phyloP scores from a whole-genome alignment of 2,113 vertebrate species.

The Megaceryle torquata region DNA sequence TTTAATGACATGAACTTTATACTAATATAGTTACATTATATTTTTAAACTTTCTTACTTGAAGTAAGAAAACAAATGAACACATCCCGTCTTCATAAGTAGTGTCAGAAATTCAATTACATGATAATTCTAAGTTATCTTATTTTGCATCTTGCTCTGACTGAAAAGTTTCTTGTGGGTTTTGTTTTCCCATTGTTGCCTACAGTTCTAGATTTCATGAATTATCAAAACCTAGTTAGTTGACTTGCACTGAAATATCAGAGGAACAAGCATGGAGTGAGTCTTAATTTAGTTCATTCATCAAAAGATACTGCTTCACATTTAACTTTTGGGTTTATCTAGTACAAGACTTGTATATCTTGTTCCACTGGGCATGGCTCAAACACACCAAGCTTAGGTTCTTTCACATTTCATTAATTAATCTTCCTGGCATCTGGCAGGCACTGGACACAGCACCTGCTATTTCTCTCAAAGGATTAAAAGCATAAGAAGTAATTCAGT shows the following conservation, averaged over 20 bases:
- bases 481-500: not conserved
- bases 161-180: not conserved
- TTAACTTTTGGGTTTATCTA: not conserved
- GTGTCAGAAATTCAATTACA: not conserved
- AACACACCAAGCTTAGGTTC: not conserved
- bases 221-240: not conserved
- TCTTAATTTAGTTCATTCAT: not conserved
- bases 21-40: not conserved
- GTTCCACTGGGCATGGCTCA: not conserved
- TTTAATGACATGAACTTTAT: not conserved
- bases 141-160: not conserved
- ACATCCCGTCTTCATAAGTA: not conserved
- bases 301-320: not conserved
- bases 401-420: not conserved
- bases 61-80: not conserved
- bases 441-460: not conserved
- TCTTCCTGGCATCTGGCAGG: not conserved
- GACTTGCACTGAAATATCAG: not conserved
- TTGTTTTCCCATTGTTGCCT: not conserved
- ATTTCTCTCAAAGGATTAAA: not conserved
- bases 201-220: not conserved
- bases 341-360: not conserved
- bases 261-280: not conserved
- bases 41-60: not conserved
- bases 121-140: not conserved